Evolutionary conservation across 2,888 invertebrate genomes (phyloP).

Genomic region (Ichneumon xanthorius): DNA sequence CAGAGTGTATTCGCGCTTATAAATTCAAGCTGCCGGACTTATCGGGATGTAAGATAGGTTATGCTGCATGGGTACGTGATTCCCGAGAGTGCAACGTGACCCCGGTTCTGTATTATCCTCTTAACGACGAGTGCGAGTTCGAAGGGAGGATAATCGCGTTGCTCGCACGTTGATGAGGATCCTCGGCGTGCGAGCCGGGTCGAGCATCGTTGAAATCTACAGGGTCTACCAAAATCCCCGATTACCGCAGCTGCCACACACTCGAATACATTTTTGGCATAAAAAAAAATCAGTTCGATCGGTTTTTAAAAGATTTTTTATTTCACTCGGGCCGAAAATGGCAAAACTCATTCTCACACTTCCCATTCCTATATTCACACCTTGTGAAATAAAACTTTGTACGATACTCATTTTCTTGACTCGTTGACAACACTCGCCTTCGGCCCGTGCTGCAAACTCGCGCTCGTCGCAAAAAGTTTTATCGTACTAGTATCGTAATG

Average conservation of each 20-base stretch:
- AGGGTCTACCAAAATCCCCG: slow-evolving; percentile 27
- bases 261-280: background rate
- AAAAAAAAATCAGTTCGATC: background rate
- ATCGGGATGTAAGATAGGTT: slow-evolving; percentile 29
- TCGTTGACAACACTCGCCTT: too few species aligned
- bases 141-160: slow-evolving; percentile 62
- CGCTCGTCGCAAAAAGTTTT: too few species aligned
- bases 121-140: slow-evolving; percentile 57
- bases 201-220: slow-evolving; percentile 27
- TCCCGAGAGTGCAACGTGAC: slow-evolving; percentile 55
- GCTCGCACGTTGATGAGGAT: slow-evolving; percentile 59
- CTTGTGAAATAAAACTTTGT: too few species aligned
- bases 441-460: too few species aligned
- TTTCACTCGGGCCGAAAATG: too few species aligned
- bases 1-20: slow-evolving; percentile 47
- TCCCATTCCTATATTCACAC: too few species aligned
- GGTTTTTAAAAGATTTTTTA: too few species aligned
- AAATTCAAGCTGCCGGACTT: slow-evolving; percentile 60
- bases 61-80: slow-evolving; percentile 19
- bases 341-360: too few species aligned
- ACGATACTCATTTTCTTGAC: too few species aligned
- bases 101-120: slow-evolving; percentile 61
- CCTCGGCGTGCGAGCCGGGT: slow-evolving; percentile 15
- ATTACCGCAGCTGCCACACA: background rate
- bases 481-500: too few species aligned